Evolutionary conservation across 2,888 invertebrate genomes (phyloP).

Genomic region (Aquatica leii): DNA sequence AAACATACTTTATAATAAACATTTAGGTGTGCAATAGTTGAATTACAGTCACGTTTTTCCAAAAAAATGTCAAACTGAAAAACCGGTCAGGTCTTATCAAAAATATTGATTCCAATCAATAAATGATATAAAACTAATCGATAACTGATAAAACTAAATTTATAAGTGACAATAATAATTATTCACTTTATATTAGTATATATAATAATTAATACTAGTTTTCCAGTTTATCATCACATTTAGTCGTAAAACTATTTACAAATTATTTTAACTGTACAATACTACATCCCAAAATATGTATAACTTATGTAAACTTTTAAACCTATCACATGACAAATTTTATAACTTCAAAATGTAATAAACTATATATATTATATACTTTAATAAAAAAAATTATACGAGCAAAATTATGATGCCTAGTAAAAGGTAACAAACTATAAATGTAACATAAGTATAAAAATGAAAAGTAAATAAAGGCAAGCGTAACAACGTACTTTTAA

Average conservation of each 20-base stretch:
- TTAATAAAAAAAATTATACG: slow-evolving; percentile 15
- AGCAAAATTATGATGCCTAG: slow-evolving; percentile 3
- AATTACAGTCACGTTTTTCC: too few relatives aligned
- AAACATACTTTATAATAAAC: too few relatives aligned
- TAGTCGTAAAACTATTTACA: background rate
- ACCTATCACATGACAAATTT: background rate
- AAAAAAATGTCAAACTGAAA: too few relatives aligned
- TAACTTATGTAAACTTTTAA: background rate
- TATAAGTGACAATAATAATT: too few relatives aligned
- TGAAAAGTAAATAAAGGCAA: slow-evolving; percentile 31
- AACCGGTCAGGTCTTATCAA: too few relatives aligned
- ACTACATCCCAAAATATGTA: background rate
- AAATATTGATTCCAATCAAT: too few relatives aligned
- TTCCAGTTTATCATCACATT: too few relatives aligned
- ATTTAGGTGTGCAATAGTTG: too few relatives aligned
- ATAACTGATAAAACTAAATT: too few relatives aligned
- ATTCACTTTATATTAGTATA: too few relatives aligned
- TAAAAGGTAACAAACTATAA: slow-evolving; percentile 28
- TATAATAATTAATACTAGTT: too few relatives aligned
- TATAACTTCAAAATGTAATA: slow-evolving; percentile 19
- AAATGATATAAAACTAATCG: background rate
- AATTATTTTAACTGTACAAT: slow-evolving; percentile 5
- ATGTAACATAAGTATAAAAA: slow-evolving; percentile 30
- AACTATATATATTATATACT: slow-evolving; percentile 24
- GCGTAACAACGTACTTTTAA: slow-evolving; percentile 26